Conservation (phyloP, 2,888 invertebrate species). For the Cryptosula pallasiana region DNA sequence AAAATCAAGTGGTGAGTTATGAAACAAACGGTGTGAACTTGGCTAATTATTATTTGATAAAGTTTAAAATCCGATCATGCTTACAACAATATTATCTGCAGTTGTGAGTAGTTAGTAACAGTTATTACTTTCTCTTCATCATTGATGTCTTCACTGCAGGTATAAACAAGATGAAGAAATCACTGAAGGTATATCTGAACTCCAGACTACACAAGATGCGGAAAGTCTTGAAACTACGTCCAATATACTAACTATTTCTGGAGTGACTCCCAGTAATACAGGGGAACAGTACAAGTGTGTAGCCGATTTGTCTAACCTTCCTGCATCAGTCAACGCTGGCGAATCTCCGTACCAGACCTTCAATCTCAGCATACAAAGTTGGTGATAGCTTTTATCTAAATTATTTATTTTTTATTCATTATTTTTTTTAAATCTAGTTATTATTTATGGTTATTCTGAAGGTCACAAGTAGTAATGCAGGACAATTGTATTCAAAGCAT, state of each 20-base stretch:
- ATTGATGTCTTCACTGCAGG: not conserved
- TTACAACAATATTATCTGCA: too few relatives aligned
- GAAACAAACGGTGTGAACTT: too few relatives aligned
- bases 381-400: too few relatives aligned
- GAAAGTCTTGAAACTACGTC: not conserved
- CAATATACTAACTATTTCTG: not conserved
- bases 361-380: slow-evolving; percentile 13
- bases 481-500: too few relatives aligned
- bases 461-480: too few relatives aligned
- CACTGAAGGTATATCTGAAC: not conserved
- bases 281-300: slow-evolving; percentile 6
- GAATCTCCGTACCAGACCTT: not conserved
- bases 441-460: too few relatives aligned
- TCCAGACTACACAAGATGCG: not conserved
- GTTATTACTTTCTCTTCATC: too few relatives aligned
- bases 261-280: not conserved
- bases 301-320: not conserved
- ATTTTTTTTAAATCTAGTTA: too few relatives aligned
- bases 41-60: too few relatives aligned
- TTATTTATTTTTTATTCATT: too few relatives aligned
- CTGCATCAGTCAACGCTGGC: not conserved
- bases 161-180: not conserved
- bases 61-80: too few relatives aligned
- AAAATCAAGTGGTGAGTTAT: not conserved
- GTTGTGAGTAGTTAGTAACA: too few relatives aligned